phyloP scores from a whole-genome alignment of 37 sponge, comb jelly and placozoan species.

The Oscarella lobularis region DNA sequence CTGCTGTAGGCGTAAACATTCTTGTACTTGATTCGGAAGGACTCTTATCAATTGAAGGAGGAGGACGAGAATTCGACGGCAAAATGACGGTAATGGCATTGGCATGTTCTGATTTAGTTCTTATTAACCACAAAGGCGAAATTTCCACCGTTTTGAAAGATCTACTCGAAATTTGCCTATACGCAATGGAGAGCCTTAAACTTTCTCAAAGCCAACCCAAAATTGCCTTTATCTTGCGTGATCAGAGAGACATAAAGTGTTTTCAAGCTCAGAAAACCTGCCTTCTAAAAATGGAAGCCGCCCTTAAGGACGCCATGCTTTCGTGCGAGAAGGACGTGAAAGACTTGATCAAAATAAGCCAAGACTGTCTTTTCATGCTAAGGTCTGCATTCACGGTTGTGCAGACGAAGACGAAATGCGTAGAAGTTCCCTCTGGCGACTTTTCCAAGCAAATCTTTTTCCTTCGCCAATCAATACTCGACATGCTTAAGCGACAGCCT shows the following conservation, averaged over 20 bases:
- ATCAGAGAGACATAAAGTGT: neutral
- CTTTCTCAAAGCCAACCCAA: neutral
- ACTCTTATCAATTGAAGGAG: neutral
- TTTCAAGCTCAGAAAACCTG: neutral
- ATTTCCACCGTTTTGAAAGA: neutral
- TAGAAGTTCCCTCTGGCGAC: neutral
- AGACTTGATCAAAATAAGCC: neutral
- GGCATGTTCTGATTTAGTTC: neutral
- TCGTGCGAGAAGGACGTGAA: neutral
- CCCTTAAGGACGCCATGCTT: neutral
- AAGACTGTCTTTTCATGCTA: neutral
- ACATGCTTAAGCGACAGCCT: neutral
- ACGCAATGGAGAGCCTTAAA: neutral
- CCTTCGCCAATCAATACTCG: neutral
- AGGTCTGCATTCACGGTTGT: neutral
- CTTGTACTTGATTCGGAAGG: constrained; percentile 1
- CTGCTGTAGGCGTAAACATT: neutral
- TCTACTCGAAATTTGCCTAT: neutral
- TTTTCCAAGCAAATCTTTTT: neutral
- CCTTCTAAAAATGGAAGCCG: neutral
- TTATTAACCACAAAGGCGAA: neutral
- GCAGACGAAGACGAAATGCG: neutral
- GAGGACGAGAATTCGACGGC: neutral
- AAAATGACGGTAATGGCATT: neutral
- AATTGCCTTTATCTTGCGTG: neutral